These are phyloP conservation scores for Brachyrhaphis roseni DNA, from an alignment of 2,797 vertebrate genomes.

Conservation along the genomic window DNA sequence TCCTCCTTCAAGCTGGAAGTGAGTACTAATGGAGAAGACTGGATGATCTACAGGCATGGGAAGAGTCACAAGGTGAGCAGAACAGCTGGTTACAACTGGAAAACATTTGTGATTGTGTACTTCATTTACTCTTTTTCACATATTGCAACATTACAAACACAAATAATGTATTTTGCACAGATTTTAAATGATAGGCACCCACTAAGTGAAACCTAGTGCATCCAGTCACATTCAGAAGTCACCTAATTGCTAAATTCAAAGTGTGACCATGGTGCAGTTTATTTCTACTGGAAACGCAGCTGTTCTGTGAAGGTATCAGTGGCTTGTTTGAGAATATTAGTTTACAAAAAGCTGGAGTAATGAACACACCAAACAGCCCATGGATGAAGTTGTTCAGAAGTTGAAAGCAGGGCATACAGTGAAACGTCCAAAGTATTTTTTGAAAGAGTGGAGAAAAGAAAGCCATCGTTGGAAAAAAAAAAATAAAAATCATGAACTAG, in stretches of 20 bases:
- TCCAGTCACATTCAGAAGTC: background rate
- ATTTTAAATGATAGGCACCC: background rate
- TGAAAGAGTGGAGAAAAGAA: background rate
- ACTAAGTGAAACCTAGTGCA: background rate
- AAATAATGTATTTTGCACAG: background rate
- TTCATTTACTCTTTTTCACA: background rate
- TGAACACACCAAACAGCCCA: background rate
- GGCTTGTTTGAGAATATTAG: background rate
- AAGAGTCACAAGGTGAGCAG: slow-evolving; percentile 95
- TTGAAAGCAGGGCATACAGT: background rate
- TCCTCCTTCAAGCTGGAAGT: slow-evolving; percentile 95
- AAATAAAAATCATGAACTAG: background rate
- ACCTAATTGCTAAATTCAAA: background rate
- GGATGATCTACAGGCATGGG: slow-evolving; percentile 97
- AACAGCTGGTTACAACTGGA: background rate
- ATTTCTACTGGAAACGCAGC: background rate
- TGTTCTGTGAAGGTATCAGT: background rate
- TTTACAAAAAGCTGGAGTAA: background rate
- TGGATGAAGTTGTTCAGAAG: background rate
- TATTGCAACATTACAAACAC: background rate
- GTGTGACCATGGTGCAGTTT: background rate
- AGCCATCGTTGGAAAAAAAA: background rate
- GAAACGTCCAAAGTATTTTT: background rate
- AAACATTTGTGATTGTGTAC: background rate
- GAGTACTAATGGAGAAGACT: slow-evolving; percentile 98